Percentiles rank a stretch among this genome's conserved stretches.
Conservation (phyloP, 1,140 invertebrate species). For the Zaprionus kolodkinae region DNA sequence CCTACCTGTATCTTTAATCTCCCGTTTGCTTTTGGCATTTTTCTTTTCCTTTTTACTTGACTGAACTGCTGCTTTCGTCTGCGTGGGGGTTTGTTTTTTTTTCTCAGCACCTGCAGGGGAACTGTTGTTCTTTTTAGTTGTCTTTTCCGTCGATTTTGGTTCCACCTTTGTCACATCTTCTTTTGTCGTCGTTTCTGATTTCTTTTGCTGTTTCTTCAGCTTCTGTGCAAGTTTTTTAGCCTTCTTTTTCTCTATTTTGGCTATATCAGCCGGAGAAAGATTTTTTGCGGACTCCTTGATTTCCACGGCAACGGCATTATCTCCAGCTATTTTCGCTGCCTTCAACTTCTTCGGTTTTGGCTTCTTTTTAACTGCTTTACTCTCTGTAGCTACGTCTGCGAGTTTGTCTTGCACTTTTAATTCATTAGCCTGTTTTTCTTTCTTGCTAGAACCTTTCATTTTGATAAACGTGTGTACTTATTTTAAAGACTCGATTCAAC, state of each 20-base stretch:
- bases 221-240: constrained; percentile 77
- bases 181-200: constrained; percentile 5
- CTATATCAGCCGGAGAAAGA: constrained; percentile 48
- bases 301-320: constrained; percentile 11
- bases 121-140: constrained; percentile 4
- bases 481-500: constrained; percentile 9
- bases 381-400: constrained; percentile 30
- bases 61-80: neutral
- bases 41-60: constrained; percentile 9
- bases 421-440: constrained; percentile 49
- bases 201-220: constrained; percentile 61
- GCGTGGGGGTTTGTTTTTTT: constrained; percentile 5
- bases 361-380: constrained; percentile 53
- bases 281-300: constrained; percentile 31
- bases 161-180: neutral
- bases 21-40: neutral
- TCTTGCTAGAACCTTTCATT: constrained; percentile 55
- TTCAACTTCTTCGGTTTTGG: constrained; percentile 39
- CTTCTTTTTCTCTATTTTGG: constrained; percentile 77
- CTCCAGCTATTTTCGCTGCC: constrained; percentile 10
- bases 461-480: constrained; percentile 18
- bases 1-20: constrained; percentile 39
- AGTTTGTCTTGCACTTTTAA: constrained; percentile 49
- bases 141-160: neutral
- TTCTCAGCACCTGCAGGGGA: neutral